Evolutionary conservation across 1,140 invertebrate genomes (phyloP).

Genomic region (Limonius californicus): DNA sequence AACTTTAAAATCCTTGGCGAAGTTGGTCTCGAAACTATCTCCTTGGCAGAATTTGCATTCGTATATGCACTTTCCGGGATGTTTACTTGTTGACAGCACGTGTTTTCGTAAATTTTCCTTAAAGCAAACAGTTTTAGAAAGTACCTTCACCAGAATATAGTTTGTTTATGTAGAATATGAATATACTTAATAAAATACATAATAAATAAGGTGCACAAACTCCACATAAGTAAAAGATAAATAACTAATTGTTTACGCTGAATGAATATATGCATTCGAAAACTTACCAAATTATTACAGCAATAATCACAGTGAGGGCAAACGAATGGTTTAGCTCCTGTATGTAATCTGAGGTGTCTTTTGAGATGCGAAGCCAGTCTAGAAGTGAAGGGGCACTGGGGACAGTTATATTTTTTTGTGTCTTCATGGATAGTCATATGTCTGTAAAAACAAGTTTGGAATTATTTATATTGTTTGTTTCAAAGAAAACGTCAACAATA

Average conservation of each 20-base stretch:
- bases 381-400: conserved; percentile 62
- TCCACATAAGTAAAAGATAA: no score
- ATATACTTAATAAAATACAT: no score
- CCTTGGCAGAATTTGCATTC: conserved; percentile 62
- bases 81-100: conserved; percentile 71
- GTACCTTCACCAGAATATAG: neutral
- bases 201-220: no score
- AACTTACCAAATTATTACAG: conserved; percentile 67
- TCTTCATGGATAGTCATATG: conserved; percentile 54
- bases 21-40: conserved; percentile 56
- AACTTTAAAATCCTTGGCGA: conserved; percentile 60
- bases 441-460: conserved; percentile 51
- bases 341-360: conserved; percentile 72
- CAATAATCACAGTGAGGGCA: conserved; percentile 80
- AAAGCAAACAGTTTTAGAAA: neutral
- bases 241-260: no score
- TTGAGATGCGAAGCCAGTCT: conserved; percentile 67
- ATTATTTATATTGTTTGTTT: no score
- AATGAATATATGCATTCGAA: no score
- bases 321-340: conserved; percentile 76
- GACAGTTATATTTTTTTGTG: conserved; percentile 58
- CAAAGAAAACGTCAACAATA: no score
- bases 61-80: conserved; percentile 73
- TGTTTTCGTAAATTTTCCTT: conserved; percentile 86
- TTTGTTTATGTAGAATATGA: neutral